A percentile compares a stretch with the other conserved stretches of the same genome.
Conservation (phyloP, 2,113 vertebrate species). For the Gasterosteus nipponicus region DNA sequence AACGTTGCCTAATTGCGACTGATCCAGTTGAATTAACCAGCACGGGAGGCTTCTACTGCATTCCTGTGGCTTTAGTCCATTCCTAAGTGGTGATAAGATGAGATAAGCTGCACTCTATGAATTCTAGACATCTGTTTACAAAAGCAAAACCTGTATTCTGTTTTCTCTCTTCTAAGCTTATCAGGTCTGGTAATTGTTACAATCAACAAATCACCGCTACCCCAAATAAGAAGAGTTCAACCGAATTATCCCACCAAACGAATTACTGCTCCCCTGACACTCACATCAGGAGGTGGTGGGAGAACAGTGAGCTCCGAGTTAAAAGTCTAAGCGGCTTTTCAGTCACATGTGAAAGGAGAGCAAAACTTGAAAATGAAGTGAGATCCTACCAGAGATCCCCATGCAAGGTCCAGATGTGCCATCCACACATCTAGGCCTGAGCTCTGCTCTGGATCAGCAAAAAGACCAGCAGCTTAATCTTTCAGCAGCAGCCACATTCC, state of each 20-base stretch:
- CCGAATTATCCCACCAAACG: conserved; percentile 14
- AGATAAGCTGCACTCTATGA: not conserved
- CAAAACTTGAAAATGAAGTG: not conserved
- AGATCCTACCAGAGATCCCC: not conserved
- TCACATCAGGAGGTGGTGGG: not conserved
- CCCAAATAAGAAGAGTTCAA: conserved; percentile 13
- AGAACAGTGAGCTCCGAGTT: not conserved
- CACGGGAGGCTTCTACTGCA: not conserved
- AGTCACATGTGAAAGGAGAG: not conserved
- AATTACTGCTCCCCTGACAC: conserved; percentile 21
- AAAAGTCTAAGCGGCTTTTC: not conserved
- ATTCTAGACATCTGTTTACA: conserved; percentile 5
- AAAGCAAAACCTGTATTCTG: not conserved
- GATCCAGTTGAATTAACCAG: not conserved
- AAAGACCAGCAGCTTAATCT: not conserved
- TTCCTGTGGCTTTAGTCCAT: not conserved
- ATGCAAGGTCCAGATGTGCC: no score
- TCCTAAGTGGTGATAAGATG: not conserved
- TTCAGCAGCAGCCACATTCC: conserved; percentile 30
- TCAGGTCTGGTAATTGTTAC: conserved; percentile 3
- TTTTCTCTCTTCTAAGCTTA: conserved; percentile 18
- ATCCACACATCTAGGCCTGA: conserved; percentile 2
- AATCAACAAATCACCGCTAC: conserved; percentile 17
- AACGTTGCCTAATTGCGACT: not conserved
- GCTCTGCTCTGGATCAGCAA: not conserved